Base-by-base conservation (phyloP, 2,797 vertebrate species). In the Sarcophilus harrisii region DNA sequence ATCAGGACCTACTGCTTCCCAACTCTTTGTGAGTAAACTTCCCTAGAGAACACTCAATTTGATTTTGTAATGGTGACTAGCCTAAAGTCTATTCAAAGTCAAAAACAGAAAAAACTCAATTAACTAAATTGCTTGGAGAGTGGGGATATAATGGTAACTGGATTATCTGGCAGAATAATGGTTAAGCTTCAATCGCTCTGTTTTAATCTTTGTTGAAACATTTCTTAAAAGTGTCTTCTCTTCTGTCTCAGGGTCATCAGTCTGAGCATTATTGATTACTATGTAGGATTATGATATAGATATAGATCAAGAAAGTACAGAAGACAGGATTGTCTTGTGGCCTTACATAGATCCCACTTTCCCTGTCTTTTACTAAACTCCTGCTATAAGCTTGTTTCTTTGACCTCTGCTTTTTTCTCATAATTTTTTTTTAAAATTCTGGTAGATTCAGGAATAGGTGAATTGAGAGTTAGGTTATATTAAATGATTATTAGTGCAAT, bases 391-490 rank as follows among this genome's bases (percentile, higher is more conserved):
- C 30, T 94, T 95, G 11, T 73, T 93, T 90, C 54, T 27, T 94
- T 66, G 90, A 54, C 45, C 30, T 45, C 30, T 57, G 24, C 11
- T 89, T 91, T 87, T 27, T 28, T 81, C 18, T 58, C 28, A n/a
- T 55, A 24, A n/a, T n/a, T n/a, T n/a, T n/a, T n/a, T n/a, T n/a
- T n/a, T n/a, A n/a, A n/a, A 81, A 81, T 81, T 38, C 38, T 45
- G 38, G 21, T 45, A 45, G 38, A 45, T 81, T 81, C 38, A 81
- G 38, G 21, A 81, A 45, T 13, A 28, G 8, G 21, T 57, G 66
- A 91, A 90, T 90, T 94, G 28, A 21, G 94, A 58, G 49, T 73
- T 62, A 14, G 58, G 8, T 58, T 94, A 91, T 91, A 91, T 62
- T 66, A 89, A 38, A 62, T 89, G 54, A 91, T 45, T 10, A 11